phyloP scores from a whole-genome alignment of 92 coral and sea anemone genomes.

The Actinernus sp. region DNA sequence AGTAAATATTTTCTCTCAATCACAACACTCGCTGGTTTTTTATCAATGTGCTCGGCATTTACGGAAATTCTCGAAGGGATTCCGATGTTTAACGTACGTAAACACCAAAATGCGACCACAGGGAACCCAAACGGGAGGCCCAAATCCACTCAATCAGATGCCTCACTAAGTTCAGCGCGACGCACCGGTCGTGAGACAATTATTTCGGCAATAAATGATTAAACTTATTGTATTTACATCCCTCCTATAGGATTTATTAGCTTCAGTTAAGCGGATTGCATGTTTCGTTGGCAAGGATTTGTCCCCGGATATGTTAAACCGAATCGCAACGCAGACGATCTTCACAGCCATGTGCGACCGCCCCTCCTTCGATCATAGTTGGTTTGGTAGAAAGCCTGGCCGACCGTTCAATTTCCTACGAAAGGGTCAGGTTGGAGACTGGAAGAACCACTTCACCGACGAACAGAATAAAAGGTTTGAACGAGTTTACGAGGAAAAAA shows the following conservation, averaged over 20 bases:
- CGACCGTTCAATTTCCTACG: conserved; percentile 30
- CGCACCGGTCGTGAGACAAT: too few species aligned
- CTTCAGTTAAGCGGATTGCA: conserved; percentile 21
- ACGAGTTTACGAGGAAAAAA: conserved; percentile 17
- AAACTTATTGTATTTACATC: too few species aligned
- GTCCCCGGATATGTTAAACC: conserved; percentile 5
- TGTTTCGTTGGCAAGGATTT: conserved; percentile 26
- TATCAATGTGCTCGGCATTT: too few species aligned
- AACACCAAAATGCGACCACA: too few species aligned
- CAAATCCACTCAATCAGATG: too few species aligned
- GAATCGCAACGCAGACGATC: conserved; percentile 42
- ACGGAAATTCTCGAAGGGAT: too few species aligned
- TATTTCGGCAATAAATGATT: too few species aligned
- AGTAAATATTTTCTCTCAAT: too few species aligned
- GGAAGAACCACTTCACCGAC: conserved; percentile 53
- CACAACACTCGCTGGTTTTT: too few species aligned
- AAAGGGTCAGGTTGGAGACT: conserved; percentile 50
- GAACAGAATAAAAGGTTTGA: conserved; percentile 44
- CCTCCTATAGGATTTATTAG: conserved; percentile 17
- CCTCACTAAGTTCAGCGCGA: too few species aligned
- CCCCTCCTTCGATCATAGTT: conserved; percentile 34
- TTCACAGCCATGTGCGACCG: conserved; percentile 38
- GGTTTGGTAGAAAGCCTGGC: conserved; percentile 48
- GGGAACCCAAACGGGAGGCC: too few species aligned
- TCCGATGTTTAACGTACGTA: too few species aligned